Conservation (phyloP, 2,888 invertebrate species). For the Ectropis crepuscularia region DNA sequence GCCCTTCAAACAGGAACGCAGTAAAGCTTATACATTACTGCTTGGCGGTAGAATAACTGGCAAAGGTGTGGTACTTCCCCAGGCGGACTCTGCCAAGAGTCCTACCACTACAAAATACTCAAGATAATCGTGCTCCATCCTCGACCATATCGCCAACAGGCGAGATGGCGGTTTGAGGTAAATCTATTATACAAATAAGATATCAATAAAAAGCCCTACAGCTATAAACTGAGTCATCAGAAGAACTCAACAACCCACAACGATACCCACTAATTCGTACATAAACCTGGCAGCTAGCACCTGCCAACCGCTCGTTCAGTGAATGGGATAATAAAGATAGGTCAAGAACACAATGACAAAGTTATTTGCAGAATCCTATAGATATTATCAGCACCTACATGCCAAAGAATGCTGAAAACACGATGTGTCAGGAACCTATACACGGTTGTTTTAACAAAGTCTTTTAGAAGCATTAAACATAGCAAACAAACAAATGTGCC, state of each 20-base stretch:
- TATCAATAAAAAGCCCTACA: background rate
- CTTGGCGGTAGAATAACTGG: no score
- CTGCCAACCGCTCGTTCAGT: constrained; percentile 7
- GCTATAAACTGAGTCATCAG: background rate
- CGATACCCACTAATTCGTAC: constrained; percentile 3
- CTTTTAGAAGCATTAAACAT: no score
- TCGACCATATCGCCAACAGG: no score
- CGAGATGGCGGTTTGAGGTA: no score
- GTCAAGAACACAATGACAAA: constrained; percentile 24
- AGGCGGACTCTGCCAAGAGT: no score
- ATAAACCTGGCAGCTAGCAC: constrained; percentile 10
- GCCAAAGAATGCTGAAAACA: constrained; percentile 21
- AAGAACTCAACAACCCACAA: constrained; percentile 2
- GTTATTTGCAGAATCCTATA: constrained; percentile 15
- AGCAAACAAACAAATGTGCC: no score
- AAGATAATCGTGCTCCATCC: no score
- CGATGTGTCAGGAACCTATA: constrained; percentile 19
- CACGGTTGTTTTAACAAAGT: background rate
- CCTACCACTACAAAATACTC: no score
- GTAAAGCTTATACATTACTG: no score
- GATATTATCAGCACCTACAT: constrained; percentile 8
- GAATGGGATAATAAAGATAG: constrained; percentile 12
- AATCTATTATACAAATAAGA: no score
- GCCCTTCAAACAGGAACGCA: no score
- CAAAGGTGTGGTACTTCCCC: no score